Percentiles rank a stretch among this genome's conserved stretches.
Evolutionary conservation across 2,888 invertebrate species (phyloP).

Genomic region (Hemicrepidius hirtus): DNA sequence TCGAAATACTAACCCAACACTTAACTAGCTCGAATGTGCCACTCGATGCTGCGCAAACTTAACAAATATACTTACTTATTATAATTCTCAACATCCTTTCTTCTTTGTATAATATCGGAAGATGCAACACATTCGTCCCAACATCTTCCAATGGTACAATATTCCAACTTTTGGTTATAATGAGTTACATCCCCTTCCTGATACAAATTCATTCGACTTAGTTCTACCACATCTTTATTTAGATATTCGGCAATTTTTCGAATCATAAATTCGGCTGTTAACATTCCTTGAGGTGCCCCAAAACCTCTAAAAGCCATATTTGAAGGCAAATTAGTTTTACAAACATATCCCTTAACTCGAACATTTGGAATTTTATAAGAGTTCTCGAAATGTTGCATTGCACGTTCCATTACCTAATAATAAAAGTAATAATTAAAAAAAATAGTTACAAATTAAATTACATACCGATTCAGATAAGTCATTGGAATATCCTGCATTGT

Average conservation of each 20-base stretch:
- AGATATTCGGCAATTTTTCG: conserved; percentile 85
- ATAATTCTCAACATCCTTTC: conserved; percentile 77
- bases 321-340: conserved; percentile 92
- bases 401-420: conserved; percentile 87
- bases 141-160: conserved; percentile 84
- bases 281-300: conserved; percentile 94
- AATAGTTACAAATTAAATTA: not conserved
- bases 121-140: conserved; percentile 86
- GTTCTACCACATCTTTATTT: conserved; percentile 78
- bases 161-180: conserved; percentile 82
- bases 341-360: conserved; percentile 82
- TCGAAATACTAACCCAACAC: no score
- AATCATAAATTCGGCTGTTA: conserved; percentile 86
- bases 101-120: conserved; percentile 78
- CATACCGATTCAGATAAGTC: conserved; percentile 30
- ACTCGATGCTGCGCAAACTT: no score
- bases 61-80: conserved; percentile 81
- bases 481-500: conserved; percentile 36
- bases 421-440: no score
- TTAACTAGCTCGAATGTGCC: no score
- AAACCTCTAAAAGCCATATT: conserved; percentile 96
- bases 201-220: conserved; percentile 86
- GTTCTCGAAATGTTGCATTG: conserved; percentile 89
- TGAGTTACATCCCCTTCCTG: conserved; percentile 85
- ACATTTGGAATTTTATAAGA: conserved; percentile 87